Evolutionary conservation across 2,797 vertebrate genomes (phyloP).

Genomic region (Onychomys torridus): DNA sequence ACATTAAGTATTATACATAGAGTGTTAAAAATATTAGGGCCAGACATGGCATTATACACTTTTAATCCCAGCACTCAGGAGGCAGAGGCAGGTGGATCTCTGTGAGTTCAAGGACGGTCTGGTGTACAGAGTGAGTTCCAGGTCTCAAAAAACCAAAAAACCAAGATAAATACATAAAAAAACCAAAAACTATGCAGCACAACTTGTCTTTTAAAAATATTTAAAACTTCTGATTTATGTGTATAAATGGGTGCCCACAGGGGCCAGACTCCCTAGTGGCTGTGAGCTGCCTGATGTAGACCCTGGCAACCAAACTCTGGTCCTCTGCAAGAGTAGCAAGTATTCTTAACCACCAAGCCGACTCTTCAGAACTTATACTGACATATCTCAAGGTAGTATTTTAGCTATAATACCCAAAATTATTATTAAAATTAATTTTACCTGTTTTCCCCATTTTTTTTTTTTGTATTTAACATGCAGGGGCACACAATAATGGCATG

Average conservation of each 20-base stretch:
- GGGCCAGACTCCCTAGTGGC: neutral
- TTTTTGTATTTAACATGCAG: neutral
- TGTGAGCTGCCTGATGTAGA: neutral
- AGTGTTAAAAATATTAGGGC: neutral
- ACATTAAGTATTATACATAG: slow-evolving; percentile 37
- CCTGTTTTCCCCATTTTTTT: neutral
- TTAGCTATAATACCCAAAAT: neutral
- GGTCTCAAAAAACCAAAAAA: too few species aligned
- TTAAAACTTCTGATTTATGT: neutral
- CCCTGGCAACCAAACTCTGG: neutral
- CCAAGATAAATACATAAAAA: too few species aligned
- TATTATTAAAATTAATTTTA: slow-evolving; percentile 47
- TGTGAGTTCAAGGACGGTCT: too few species aligned
- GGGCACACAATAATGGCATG: neutral
- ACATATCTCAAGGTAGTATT: slow-evolving; percentile 45
- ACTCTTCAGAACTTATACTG: neutral
- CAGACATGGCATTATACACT: neutral
- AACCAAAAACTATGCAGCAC: neutral
- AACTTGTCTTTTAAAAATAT: neutral
- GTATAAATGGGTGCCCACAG: too few species aligned
- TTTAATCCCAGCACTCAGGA: neutral
- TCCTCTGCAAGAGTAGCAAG: neutral
- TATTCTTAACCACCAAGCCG: neutral
- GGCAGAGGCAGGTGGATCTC: too few species aligned
- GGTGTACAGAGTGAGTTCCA: too few species aligned